These are phyloP conservation scores for Isurus oxyrinchus DNA, from an alignment of 2,113 vertebrate genomes.

Conservation along the genomic window DNA sequence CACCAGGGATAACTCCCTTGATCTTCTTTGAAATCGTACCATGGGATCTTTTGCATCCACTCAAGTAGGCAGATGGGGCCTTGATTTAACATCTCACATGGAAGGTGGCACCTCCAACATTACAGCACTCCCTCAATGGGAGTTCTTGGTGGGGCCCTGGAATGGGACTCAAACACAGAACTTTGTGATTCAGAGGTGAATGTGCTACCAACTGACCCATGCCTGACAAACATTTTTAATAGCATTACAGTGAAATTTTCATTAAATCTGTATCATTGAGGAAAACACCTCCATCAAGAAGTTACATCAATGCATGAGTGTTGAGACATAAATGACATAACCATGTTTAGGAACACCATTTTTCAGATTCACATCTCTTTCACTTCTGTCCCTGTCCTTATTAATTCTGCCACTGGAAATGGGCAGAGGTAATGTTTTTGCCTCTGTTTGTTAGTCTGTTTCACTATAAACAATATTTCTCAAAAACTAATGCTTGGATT, in stretches of 20 bases:
- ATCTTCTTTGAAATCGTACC: background rate
- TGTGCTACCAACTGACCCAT: background rate
- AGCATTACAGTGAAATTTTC: background rate
- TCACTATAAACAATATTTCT: background rate
- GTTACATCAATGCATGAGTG: background rate
- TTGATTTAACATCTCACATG: too few relatives aligned
- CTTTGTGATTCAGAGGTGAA: background rate
- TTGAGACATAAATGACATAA: background rate
- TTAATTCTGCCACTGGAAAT: background rate
- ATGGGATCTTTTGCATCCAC: background rate
- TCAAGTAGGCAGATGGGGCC: too few relatives aligned
- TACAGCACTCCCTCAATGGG: background rate
- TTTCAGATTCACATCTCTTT: background rate
- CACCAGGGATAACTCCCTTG: background rate
- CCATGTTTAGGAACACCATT: background rate
- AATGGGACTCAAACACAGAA: background rate
- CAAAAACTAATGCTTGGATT: background rate
- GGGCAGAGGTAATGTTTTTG: background rate
- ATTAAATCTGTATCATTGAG: background rate
- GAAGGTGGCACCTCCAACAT: background rate
- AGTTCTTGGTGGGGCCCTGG: background rate
- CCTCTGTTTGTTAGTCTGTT: background rate
- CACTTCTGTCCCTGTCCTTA: background rate
- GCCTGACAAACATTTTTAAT: background rate
- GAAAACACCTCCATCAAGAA: background rate